These are phyloP conservation scores for Automeris io DNA, from an alignment of 2,888 invertebrate species.

Conservation along the genomic window DNA sequence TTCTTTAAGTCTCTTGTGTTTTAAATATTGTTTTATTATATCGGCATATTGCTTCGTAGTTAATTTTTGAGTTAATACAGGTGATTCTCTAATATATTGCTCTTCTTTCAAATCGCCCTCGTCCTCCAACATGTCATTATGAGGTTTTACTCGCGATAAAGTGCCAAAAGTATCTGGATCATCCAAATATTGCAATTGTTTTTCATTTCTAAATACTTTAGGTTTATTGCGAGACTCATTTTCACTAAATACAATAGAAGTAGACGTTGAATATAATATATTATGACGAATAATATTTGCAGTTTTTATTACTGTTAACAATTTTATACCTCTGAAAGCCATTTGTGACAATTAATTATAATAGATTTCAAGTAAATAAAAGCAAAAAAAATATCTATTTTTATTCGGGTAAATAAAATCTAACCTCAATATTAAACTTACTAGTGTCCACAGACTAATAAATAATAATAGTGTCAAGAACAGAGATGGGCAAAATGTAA, in stretches of 20 bases:
- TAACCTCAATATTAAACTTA: too few species aligned
- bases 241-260: constrained; percentile 19
- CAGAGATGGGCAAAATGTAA: too few species aligned
- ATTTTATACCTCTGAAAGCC: constrained; percentile 40
- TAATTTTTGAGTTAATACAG: constrained; percentile 68
- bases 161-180: constrained; percentile 80
- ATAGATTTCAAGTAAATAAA: too few species aligned
- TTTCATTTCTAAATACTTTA: constrained; percentile 46
- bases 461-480: too few species aligned
- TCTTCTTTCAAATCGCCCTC: constrained; percentile 80
- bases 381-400: too few species aligned
- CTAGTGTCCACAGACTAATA: too few species aligned
- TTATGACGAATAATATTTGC: constrained; percentile 25
- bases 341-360: too few species aligned
- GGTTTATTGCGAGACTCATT: constrained; percentile 23
- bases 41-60: constrained; percentile 81
- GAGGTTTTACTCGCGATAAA: constrained; percentile 33
- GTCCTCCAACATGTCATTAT: constrained; percentile 48
- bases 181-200: constrained; percentile 43
- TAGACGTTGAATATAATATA: constrained; percentile 27
- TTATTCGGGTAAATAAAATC: too few species aligned
- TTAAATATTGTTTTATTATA: constrained; percentile 81
- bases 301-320: constrained; percentile 32
- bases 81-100: constrained; percentile 69
- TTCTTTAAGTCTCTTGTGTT: constrained; percentile 81